Base-by-base conservation (phyloP, 2,113 vertebrate genomes). In the Thymallus thymallus region DNA sequence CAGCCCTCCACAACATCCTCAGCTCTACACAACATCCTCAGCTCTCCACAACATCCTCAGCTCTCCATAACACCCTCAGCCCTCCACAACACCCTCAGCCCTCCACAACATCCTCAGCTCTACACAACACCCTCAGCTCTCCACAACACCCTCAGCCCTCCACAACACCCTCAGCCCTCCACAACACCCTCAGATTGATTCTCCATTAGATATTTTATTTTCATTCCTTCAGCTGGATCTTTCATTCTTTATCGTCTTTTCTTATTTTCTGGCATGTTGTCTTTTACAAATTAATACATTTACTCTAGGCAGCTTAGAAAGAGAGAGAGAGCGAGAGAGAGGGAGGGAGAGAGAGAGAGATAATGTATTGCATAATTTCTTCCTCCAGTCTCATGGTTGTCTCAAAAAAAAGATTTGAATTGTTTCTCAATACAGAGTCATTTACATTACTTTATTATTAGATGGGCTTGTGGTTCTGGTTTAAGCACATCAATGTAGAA, bases 381-480 rank as follows among this genome's bases (percentile, higher is more conserved):
- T 48, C 13, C 12, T 83, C 76, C n/a, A 32, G 58, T 55, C 69
- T 30, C 72, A 76, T 72, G 74, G 77, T 76, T 79, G 82, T 81
- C 75, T 80, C 73, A 79, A 84, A 84, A 87, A 85, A 87, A 85
- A 88, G 83, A 81, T 79, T 90, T 85, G 86, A 88, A 91, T 91
- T n/a, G n/a, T n/a, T n/a, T n/a, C n/a, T n/a, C n/a, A n/a, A n/a
- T n/a, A 85, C 77, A 61, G 88, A 88, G 82, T 85, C 85, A 92
- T 90, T 89, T 88, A 83, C 85, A 83, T 48, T 71, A 77, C 76
- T 85, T 85, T 91, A 92, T 91, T 90, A 91, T 91, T 91, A 91
- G 85, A 87, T 86, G 87, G 12, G 45, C 10, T 14, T 75, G 87
- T 87, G 72, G 87, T 73, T 75, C 64, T 4, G 75, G 80, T 76